A percentile compares a stretch with the other conserved stretches of the same genome.
Conservation (phyloP, 2,113 vertebrate species). For the Amia ocellicauda region DNA sequence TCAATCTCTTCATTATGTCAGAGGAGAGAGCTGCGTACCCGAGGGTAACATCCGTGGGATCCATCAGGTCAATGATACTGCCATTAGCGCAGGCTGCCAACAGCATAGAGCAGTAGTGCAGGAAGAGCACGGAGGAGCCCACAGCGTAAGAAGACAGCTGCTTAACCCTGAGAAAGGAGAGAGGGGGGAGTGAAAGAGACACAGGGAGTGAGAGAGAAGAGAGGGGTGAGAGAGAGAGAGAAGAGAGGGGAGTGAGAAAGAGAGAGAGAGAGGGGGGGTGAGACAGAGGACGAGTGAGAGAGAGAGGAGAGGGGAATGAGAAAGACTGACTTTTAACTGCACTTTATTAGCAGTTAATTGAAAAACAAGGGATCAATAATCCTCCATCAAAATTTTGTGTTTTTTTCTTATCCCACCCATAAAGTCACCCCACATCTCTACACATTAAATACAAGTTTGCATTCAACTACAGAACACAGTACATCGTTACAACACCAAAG, state of each 20-base stretch:
- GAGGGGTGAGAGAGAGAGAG: neutral
- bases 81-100: constrained; percentile 13
- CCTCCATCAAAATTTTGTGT: too few relatives aligned
- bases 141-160: constrained; percentile 33
- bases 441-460: too few relatives aligned
- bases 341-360: neutral
- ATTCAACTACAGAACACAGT: too few relatives aligned
- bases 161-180: constrained; percentile 36
- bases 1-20: neutral
- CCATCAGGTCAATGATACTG: neutral
- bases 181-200: neutral
- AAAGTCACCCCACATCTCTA: too few relatives aligned
- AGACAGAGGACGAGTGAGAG: constrained; percentile 19
- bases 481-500: too few relatives aligned
- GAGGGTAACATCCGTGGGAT: neutral
- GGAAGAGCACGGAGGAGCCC: neutral
- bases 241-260: neutral
- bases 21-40: neutral
- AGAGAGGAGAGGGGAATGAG: neutral
- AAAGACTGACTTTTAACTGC: too few relatives aligned
- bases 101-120: constrained; percentile 44
- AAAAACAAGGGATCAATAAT: too few relatives aligned
- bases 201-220: too few relatives aligned
- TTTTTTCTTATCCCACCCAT: too few relatives aligned
- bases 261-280: constrained; percentile 19